phyloP scores from a whole-genome alignment of 2,888 invertebrate genomes.

The Nemurella pictetii region DNA sequence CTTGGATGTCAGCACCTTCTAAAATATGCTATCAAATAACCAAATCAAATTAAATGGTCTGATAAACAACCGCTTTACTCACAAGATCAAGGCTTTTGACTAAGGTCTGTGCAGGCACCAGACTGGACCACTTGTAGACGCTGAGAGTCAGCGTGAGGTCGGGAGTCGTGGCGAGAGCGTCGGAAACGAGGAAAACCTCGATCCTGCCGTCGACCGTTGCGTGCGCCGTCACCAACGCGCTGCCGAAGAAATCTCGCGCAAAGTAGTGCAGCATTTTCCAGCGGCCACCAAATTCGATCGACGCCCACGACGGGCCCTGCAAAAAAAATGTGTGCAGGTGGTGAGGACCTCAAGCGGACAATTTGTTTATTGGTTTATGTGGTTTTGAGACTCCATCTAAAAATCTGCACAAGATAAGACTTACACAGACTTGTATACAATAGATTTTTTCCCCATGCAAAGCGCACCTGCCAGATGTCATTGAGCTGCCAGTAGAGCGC shows the following conservation, averaged over 20 bases:
- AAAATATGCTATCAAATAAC: too few species aligned
- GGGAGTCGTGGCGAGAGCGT: slow-evolving; percentile 40
- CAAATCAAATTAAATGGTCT: too few species aligned
- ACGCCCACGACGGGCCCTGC: slow-evolving; percentile 95
- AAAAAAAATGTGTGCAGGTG: too few species aligned
- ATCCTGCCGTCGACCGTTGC: slow-evolving; percentile 43
- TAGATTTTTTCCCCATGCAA: too few species aligned
- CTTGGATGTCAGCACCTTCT: too few species aligned
- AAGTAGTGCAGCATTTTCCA: slow-evolving; percentile 93
- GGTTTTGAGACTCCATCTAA: too few species aligned
- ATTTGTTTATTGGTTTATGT: too few species aligned
- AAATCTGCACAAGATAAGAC: too few species aligned
- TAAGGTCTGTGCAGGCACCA: slow-evolving; percentile 1
- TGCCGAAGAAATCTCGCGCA: slow-evolving; percentile 82
- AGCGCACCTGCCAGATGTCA: slow-evolving; percentile 75
- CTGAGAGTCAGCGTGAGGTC: slow-evolving; percentile 36
- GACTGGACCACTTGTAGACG: slow-evolving; percentile 36
- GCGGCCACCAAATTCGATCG: slow-evolving; percentile 67
- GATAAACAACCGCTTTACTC: too few species aligned
- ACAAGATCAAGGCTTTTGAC: neutral
- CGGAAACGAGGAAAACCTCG: slow-evolving; percentile 45
- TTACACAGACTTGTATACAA: too few species aligned
- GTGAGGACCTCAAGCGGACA: too few species aligned
- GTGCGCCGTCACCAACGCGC: slow-evolving; percentile 64
- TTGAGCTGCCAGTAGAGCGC: slow-evolving; percentile 98